Base-by-base conservation (phyloP, 2,797 vertebrate species). In the Hapalemur alaotrensis region DNA sequence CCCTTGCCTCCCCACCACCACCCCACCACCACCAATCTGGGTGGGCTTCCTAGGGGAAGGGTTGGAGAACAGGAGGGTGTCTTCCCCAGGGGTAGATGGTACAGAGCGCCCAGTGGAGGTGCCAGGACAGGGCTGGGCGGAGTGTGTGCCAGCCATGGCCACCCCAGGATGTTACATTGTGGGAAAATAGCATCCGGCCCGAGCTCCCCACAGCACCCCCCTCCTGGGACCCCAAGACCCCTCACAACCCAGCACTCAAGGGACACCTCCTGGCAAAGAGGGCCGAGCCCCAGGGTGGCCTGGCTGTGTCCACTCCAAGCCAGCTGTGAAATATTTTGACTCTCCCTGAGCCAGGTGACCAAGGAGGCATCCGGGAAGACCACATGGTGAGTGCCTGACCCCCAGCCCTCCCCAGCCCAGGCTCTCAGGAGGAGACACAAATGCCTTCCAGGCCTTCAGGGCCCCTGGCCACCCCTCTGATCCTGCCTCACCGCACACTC, bases 311-410 rank as follows among this genome's bases (percentile, higher is more conserved):
- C 50, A 25, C 43, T 48, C 18, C 41, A 41, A 9, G 50, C 23
- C 80, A 41, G 70, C 7, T 32, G 1, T 30, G 85, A 52, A 43
- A 20, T 73, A 46, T 20, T 67, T 30, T 32, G 38, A 30, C 20
- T 12, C n/a, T 25, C 30, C 65, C 83, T 50, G n/a, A 87, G 35
- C 48, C 72, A 70, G 9, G 76, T 28, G 57, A 41, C 63, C 23
- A 10, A 0, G 54, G 79, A 90, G 65, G 28, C 14, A 13, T 14
- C 38, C 12, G 15, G 32, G 28, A 65, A n/a, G 57, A 57, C 32
- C 2, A 20, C 2, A 17, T 0, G 0, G 13, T 0, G 0, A 28
- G 20, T 4, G 0, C 52, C 87, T 20, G 5, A 22, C 30, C 35
- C n/a, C 54, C 9, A 1, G 7, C 2, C 35, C 65, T 43, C 54